Conservation (phyloP, 2,113 vertebrate species). For the Prionailurus bengalensis region DNA sequence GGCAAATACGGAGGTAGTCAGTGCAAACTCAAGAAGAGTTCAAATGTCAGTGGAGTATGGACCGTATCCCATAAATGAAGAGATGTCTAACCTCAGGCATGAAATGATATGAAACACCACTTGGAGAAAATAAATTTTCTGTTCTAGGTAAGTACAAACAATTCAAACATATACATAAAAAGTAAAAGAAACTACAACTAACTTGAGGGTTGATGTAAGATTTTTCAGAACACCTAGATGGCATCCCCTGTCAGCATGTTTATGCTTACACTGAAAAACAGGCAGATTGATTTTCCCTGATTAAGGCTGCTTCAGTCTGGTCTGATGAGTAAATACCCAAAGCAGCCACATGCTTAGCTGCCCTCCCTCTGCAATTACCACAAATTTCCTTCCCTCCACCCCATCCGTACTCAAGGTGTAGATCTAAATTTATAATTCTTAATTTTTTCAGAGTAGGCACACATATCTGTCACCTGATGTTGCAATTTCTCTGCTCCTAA, state of each 20-base stretch:
- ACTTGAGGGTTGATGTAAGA: background rate
- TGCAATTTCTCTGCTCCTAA: background rate
- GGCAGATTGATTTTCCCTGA: slow-evolving; percentile 61
- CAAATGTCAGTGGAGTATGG: background rate
- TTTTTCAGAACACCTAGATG: slow-evolving; percentile 32
- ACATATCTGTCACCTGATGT: background rate
- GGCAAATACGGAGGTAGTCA: background rate
- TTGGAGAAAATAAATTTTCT: background rate
- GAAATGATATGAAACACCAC: background rate
- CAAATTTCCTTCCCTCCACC: background rate
- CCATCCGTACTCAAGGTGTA: background rate
- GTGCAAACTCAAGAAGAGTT: background rate
- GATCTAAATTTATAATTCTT: background rate
- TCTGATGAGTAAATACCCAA: slow-evolving; percentile 55
- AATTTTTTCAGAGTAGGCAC: background rate
- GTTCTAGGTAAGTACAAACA: background rate
- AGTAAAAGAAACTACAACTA: background rate
- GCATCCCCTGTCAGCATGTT: background rate
- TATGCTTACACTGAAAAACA: background rate
- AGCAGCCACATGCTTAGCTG: slow-evolving; percentile 45
- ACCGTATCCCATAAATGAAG: background rate
- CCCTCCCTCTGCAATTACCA: slow-evolving; percentile 27
- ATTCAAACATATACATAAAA: background rate
- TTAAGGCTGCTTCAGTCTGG: slow-evolving; percentile 56
- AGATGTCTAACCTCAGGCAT: background rate